phyloP scores from a whole-genome alignment of 1,140 invertebrate species.

The Hydropsyche tenuis region DNA sequence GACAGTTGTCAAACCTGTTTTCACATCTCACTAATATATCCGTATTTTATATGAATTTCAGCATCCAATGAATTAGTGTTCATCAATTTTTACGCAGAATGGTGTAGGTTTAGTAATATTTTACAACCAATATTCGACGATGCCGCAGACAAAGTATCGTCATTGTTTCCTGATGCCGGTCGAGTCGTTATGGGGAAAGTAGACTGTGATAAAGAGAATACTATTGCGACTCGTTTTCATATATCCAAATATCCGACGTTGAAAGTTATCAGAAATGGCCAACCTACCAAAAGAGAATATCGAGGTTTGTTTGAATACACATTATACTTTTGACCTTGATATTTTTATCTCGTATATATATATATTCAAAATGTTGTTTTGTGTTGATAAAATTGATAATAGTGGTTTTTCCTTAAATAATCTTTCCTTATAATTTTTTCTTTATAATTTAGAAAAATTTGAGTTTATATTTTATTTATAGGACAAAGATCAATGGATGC shows the following conservation, averaged over 20 bases:
- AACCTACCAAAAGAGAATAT: constrained; percentile 94
- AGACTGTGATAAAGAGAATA: constrained; percentile 91
- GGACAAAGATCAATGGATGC: constrained; percentile 75
- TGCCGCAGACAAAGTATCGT: constrained; percentile 85
- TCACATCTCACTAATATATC: constrained; percentile 25
- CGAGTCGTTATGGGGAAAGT: constrained; percentile 95
- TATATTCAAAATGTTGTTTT: neutral
- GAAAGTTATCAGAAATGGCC: constrained; percentile 94
- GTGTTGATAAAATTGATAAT: too few relatives aligned
- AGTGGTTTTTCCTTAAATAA: too few relatives aligned
- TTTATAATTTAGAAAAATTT: constrained; percentile 9
- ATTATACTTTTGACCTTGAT: too few relatives aligned
- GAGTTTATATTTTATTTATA: constrained; percentile 51
- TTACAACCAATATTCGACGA: constrained; percentile 97
- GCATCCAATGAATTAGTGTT: constrained; percentile 95
- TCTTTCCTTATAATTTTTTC: too few relatives aligned
- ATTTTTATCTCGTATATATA: too few relatives aligned
- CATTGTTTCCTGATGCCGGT: constrained; percentile 80
- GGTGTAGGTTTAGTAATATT: constrained; percentile 95
- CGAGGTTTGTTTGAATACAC: too few relatives aligned
- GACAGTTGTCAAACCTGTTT: constrained; percentile 1
- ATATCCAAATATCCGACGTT: constrained; percentile 99
- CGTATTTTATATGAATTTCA: constrained; percentile 66
- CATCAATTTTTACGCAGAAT: constrained; percentile 99
- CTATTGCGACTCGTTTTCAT: constrained; percentile 88